These are phyloP conservation scores for Caradrina clavipalpis DNA, from an alignment of 2,888 invertebrate species.

Conservation along the genomic window DNA sequence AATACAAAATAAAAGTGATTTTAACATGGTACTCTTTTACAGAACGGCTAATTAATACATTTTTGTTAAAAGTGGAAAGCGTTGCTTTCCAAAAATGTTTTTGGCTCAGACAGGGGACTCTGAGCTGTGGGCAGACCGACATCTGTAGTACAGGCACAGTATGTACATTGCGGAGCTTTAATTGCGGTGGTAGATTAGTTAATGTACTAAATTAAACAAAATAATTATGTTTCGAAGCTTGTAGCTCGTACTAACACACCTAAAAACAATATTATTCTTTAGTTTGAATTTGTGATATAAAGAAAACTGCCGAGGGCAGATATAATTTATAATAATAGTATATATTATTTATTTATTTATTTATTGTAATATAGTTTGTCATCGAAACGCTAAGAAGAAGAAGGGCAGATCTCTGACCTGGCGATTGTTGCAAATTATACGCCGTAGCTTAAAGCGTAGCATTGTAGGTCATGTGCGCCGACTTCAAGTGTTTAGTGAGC, in stretches of 20 bases:
- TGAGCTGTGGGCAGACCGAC: not conserved
- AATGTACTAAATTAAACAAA: not conserved
- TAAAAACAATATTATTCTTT: not conserved
- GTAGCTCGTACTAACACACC: not conserved
- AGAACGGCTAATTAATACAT: constrained; percentile 23
- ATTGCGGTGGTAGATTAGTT: not conserved
- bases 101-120: not conserved
- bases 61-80: constrained; percentile 6
- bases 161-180: not conserved
- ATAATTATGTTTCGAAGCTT: not conserved
- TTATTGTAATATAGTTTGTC: too few relatives aligned
- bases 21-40: constrained; percentile 17
- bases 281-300: not conserved
- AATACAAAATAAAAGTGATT: constrained; percentile 37
- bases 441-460: not conserved
- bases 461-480: too few relatives aligned
- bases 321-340: too few relatives aligned
- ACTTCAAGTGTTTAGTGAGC: not conserved
- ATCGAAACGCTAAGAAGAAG: too few relatives aligned
- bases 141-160: not conserved
- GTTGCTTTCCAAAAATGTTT: not conserved
- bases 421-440: not conserved
- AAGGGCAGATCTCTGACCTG: not conserved
- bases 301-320: not conserved
- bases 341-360: too few relatives aligned